phyloP scores from a whole-genome alignment of 2,797 vertebrate species.

The Spea hammondii region DNA sequence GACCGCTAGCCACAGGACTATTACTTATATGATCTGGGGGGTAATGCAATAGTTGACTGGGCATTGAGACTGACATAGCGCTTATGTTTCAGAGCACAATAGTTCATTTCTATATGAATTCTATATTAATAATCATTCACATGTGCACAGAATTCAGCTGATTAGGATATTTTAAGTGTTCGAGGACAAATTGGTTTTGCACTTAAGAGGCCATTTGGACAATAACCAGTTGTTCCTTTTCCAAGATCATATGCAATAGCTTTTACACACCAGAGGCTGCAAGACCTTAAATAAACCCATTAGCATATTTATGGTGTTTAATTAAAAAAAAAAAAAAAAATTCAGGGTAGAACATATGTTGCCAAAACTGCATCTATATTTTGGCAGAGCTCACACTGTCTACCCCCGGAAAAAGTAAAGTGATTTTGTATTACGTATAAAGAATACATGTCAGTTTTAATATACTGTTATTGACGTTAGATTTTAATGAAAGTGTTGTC shows the following conservation, averaged over 20 bases:
- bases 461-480: neutral
- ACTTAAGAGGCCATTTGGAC: constrained; percentile 6
- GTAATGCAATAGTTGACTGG: too few species aligned
- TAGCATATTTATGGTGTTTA: constrained; percentile 23
- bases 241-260: neutral
- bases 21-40: too few species aligned
- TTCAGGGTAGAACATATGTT: neutral
- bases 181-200: constrained; percentile 20
- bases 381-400: neutral
- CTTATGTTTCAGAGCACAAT: too few species aligned
- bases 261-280: neutral
- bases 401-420: neutral
- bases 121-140: neutral
- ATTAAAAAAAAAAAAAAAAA: neutral
- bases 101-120: too few species aligned
- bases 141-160: neutral
- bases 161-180: constrained; percentile 15
- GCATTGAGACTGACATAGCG: too few species aligned
- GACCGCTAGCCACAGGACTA: too few species aligned
- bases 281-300: constrained; percentile 29
- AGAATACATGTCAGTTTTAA: neutral
- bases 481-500: too few species aligned
- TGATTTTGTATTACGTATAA: neutral
- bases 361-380: neutral
- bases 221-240: constrained; percentile 12